Conservation (phyloP, 2,113 vertebrate species). For the Aviceda subcristata region DNA sequence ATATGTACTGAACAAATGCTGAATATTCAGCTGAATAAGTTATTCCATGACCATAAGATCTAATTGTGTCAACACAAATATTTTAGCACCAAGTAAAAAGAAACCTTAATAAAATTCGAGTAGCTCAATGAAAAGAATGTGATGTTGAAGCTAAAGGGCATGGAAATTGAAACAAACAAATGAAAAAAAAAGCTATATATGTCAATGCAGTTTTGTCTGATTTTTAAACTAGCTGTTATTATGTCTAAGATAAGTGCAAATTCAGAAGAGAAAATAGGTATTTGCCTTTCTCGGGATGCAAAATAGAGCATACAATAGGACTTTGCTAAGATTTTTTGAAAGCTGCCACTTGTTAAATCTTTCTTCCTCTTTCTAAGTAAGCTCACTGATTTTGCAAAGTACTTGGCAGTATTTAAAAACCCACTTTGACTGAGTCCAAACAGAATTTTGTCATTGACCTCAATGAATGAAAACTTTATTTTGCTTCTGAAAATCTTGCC, state of each 20-base stretch:
- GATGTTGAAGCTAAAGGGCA: neutral
- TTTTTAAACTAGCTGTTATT: neutral
- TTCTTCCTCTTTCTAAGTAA: neutral
- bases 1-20: neutral
- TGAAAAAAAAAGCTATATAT: neutral
- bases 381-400: neutral
- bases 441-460: neutral
- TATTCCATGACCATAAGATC: neutral
- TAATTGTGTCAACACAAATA: slow-evolving; percentile 42
- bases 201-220: neutral
- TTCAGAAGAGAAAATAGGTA: neutral
- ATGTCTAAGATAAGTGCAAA: neutral
- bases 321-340: neutral
- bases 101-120: slow-evolving; percentile 10
- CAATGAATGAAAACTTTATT: neutral
- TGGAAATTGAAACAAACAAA: neutral
- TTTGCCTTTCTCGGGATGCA: neutral
- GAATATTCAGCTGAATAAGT: slow-evolving; percentile 32
- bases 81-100: slow-evolving; percentile 34
- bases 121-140: neutral
- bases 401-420: neutral
- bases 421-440: neutral
- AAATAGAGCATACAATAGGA: neutral
- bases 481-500: neutral
- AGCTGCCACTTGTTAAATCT: neutral